A percentile compares a stretch with the other conserved stretches of the same genome.
Conservation (phyloP, 2,888 invertebrate genomes). For the Latrodectus elegans region DNA sequence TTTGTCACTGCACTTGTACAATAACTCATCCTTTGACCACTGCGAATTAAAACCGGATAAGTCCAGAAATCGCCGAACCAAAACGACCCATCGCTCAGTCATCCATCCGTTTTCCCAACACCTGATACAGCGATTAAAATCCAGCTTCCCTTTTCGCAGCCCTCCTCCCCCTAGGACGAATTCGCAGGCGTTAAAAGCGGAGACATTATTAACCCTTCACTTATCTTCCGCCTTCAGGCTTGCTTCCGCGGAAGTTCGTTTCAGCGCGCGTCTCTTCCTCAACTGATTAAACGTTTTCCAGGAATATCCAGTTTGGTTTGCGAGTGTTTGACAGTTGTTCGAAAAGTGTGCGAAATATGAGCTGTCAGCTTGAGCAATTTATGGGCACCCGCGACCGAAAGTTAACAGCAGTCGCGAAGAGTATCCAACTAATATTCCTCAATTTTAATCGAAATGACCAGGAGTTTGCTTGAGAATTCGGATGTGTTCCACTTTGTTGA, state of each 20-base stretch:
- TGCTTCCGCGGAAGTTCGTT: slow-evolving; percentile 18
- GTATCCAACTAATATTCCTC: too few species aligned
- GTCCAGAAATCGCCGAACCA: slow-evolving; percentile 9
- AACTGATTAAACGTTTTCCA: slow-evolving; percentile 41
- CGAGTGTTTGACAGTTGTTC: slow-evolving; percentile 60
- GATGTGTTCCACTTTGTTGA: too few species aligned
- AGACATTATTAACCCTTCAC: slow-evolving; percentile 28
- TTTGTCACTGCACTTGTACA: neutral
- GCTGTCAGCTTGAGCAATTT: slow-evolving; percentile 52
- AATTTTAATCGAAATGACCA: too few species aligned
- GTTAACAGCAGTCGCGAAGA: neutral
- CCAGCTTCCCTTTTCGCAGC: slow-evolving; percentile 12
- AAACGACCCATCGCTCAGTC: slow-evolving; percentile 32
- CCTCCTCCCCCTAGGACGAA: slow-evolving; percentile 7
- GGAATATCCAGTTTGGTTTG: neutral
- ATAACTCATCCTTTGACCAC: slow-evolving; percentile 24
- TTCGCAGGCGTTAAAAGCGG: neutral
- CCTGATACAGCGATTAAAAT: slow-evolving; percentile 62
- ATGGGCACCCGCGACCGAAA: slow-evolving; percentile 7
- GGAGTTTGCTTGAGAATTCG: too few species aligned
- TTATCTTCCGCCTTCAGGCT: slow-evolving; percentile 44
- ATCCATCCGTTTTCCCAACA: slow-evolving; percentile 50
- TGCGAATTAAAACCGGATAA: slow-evolving; percentile 57
- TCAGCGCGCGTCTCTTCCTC: slow-evolving; percentile 2
- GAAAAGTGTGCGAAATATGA: slow-evolving; percentile 60